Evolutionary conservation across 2,113 vertebrate species (phyloP).

Genomic region (Dendropsophus ebraccatus): DNA sequence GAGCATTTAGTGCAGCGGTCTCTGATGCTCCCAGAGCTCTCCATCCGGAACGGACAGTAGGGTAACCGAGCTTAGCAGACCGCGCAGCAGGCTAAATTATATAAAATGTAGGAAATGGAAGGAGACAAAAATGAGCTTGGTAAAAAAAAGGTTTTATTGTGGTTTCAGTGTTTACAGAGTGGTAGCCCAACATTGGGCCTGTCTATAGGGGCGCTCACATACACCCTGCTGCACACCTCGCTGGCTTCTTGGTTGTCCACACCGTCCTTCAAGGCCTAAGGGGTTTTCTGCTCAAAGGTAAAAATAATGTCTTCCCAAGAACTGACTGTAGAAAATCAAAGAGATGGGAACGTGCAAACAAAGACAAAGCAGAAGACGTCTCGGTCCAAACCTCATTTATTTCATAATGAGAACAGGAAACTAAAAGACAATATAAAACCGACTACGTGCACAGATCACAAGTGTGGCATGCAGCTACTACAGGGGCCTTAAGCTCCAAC

Average conservation of each 20-base stretch:
- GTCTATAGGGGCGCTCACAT: not conserved
- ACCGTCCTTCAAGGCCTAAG: not conserved
- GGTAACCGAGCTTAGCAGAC: too few species aligned
- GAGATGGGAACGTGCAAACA: not conserved
- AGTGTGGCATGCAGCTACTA: slow-evolving; percentile 4
- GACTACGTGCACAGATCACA: slow-evolving; percentile 62
- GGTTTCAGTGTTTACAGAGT: too few species aligned
- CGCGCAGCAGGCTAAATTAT: too few species aligned
- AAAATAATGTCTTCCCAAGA: not conserved
- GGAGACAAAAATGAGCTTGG: not conserved
- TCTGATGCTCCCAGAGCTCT: too few species aligned
- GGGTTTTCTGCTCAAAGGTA: not conserved
- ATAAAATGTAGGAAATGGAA: not conserved
- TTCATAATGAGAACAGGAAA: slow-evolving; percentile 62
- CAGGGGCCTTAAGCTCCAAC: not conserved
- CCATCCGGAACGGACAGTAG: too few species aligned
- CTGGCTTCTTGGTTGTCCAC: too few species aligned
- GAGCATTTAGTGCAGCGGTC: too few species aligned
- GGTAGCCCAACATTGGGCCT: too few species aligned
- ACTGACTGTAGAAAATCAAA: not conserved
- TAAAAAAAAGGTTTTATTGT: not conserved
- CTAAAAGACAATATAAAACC: slow-evolving; percentile 82
- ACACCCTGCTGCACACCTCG: too few species aligned
- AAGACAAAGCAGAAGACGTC: not conserved
- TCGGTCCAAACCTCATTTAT: slow-evolving; percentile 16